phyloP scores from a whole-genome alignment of 2,113 vertebrate species.

The Cheilinus undulatus region DNA sequence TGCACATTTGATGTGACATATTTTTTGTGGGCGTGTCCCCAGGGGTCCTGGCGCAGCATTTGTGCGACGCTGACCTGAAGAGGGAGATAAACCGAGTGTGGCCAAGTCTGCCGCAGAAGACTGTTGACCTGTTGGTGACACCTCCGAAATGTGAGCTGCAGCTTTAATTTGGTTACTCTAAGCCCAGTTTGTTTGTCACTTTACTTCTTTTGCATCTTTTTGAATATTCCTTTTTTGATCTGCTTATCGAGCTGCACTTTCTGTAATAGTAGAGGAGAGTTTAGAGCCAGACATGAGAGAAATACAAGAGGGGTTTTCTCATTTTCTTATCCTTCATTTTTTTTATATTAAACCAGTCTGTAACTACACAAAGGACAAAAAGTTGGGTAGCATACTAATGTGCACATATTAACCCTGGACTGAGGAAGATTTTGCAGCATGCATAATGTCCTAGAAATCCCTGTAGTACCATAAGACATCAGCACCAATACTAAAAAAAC shows the following conservation, averaged over 20 bases:
- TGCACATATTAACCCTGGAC: too few relatives aligned
- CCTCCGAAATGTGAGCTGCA: slow-evolving; percentile 90
- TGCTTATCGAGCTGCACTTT: not conserved
- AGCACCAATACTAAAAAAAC: too few relatives aligned
- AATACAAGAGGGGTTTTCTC: too few relatives aligned
- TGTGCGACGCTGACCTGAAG: slow-evolving; percentile 91
- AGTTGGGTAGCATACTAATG: too few relatives aligned
- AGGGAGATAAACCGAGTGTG: slow-evolving; percentile 93
- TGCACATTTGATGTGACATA: slow-evolving; percentile 41
- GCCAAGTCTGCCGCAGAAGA: slow-evolving; percentile 94
- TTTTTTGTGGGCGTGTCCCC: slow-evolving; percentile 37
- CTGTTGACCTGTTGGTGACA: slow-evolving; percentile 93
- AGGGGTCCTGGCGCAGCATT: slow-evolving; percentile 91
- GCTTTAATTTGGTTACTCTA: not conserved
- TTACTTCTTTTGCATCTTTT: not conserved
- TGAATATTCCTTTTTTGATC: not conserved
- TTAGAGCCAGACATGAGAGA: too few relatives aligned
- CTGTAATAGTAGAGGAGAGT: not conserved
- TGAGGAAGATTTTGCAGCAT: too few relatives aligned
- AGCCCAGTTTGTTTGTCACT: not conserved
- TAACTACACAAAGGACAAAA: too few relatives aligned
- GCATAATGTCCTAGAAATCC: too few relatives aligned
- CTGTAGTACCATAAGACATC: too few relatives aligned
- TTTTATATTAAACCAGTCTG: too few relatives aligned
- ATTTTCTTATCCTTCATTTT: too few relatives aligned